Conservation (phyloP, 1,140 invertebrate genomes). For the Bombus picipes region DNA sequence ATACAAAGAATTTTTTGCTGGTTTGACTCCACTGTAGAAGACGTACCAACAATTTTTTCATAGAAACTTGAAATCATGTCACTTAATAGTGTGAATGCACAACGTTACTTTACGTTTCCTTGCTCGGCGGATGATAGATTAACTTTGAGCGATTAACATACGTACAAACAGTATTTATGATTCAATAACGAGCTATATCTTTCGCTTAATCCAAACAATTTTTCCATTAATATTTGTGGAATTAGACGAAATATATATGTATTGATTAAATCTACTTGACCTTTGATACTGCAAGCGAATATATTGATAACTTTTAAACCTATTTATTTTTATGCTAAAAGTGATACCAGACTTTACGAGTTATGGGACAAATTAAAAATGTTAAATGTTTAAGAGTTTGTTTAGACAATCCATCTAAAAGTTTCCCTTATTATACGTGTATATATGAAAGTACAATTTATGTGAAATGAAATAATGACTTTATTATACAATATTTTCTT, state of each 20-base stretch:
- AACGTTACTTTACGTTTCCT: slow-evolving; percentile 7
- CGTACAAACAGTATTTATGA: neutral
- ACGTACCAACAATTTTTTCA: slow-evolving; percentile 63
- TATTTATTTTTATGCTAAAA: neutral
- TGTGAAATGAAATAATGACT: neutral
- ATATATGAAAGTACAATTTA: neutral
- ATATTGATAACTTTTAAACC: slow-evolving; percentile 27
- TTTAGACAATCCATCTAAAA: neutral
- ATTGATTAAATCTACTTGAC: slow-evolving; percentile 21
- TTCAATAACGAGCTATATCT: neutral
- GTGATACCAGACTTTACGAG: neutral
- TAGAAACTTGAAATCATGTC: slow-evolving; percentile 72
- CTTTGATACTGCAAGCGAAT: slow-evolving; percentile 11
- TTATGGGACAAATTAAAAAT: neutral
- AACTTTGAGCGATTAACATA: slow-evolving; percentile 3
- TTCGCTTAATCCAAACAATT: neutral
- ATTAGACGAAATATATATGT: neutral
- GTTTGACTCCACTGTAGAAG: slow-evolving; percentile 43
- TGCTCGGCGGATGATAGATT: neutral
- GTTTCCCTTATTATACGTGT: neutral
- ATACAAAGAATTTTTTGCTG: slow-evolving; percentile 77
- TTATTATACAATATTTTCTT: neutral
- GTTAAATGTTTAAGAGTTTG: neutral
- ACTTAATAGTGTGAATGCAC: neutral
- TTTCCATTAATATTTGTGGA: neutral